Evolutionary conservation across 2,113 vertebrate genomes (phyloP), one percentile per base, ranked within the genome.

Genomic region (Asarcornis scutulata): DNA sequence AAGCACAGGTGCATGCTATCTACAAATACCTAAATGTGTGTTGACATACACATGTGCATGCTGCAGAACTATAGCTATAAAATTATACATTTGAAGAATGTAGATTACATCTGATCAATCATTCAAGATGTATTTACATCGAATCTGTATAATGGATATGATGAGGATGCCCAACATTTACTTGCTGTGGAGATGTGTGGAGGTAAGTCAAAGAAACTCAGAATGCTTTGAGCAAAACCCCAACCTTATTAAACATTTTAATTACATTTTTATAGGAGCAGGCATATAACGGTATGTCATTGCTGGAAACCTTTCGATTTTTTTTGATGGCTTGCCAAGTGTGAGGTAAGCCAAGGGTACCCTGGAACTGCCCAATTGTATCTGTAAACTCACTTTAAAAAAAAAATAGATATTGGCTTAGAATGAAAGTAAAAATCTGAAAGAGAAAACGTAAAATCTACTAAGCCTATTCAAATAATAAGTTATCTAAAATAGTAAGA

Each of bases 261-360:
- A 96, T 97, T 92, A 84, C 68, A 88, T 95, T 94, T 93, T 96
- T 96, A 89, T 29, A 86, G 85, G 53, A 72, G 66, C 89, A 94
- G 89, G 72, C 76, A 91, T 86, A 93, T 73, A 96, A 96, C 88
- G 66, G 48, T 32, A 87, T 79, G 74, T 31, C 20, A 31, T 26
- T 89, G 63, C 91, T 90, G 63, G 88, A 86, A 96, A 93, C 31
- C 20, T 78, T 40, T 94, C 46, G 86, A 50, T 50, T 71, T 89
- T 96, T 96, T 79, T 92, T 81, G 60, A 81, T 78, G 76, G 59
- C 78, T 88, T 95, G 68, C 89, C 91, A 89, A 88, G 48, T 3
- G 0, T 69, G 63, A 91, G 71, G 58, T 29, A 60, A 95, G 48
- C 46, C 75, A 92, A 92, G 36, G 42, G 17, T 87, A 79, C 29